A percentile compares a stretch with the other conserved stretches of the same genome.
phyloP scores from a whole-genome alignment of 2,888 invertebrate genomes.

The Agrochola circellaris region DNA sequence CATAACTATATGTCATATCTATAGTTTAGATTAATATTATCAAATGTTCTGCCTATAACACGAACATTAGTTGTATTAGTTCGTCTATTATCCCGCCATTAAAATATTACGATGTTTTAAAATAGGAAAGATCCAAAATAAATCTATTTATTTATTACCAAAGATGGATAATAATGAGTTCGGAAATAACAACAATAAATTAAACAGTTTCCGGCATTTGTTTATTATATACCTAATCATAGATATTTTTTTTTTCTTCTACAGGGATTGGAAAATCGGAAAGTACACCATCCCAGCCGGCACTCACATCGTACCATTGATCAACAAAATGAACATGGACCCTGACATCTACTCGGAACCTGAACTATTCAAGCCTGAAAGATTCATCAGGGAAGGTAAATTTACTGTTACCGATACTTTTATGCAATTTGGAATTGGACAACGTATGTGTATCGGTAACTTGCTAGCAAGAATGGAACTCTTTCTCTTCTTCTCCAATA shows the following conservation, averaged over 20 bases:
- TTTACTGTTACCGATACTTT: slow-evolving; percentile 94
- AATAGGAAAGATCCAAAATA: neutral
- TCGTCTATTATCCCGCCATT: neutral
- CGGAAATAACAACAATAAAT: neutral
- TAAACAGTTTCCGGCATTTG: neutral
- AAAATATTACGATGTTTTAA: neutral
- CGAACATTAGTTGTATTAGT: slow-evolving; percentile 9
- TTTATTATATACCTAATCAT: neutral
- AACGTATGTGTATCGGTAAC: slow-evolving; percentile 96
- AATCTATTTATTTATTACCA: neutral
- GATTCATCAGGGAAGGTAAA: slow-evolving; percentile 94
- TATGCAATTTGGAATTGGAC: slow-evolving; percentile 96
- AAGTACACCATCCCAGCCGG: slow-evolving; percentile 94
- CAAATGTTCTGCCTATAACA: slow-evolving; percentile 24
- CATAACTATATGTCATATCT: slow-evolving; percentile 18
- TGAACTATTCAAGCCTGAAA: slow-evolving; percentile 93
- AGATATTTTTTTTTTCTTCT: neutral
- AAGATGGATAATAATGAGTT: neutral
- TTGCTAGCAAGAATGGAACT: slow-evolving; percentile 95
- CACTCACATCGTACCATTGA: slow-evolving; percentile 94
- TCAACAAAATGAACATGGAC: slow-evolving; percentile 96
- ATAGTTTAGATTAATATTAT: slow-evolving; percentile 27
- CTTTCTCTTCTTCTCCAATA: slow-evolving; percentile 94
- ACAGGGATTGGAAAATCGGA: slow-evolving; percentile 93
- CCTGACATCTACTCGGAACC: slow-evolving; percentile 95